These are phyloP conservation scores for Drosophila demipolita DNA, from an alignment of 2,888 invertebrate genomes.

Conservation along the genomic window DNA sequence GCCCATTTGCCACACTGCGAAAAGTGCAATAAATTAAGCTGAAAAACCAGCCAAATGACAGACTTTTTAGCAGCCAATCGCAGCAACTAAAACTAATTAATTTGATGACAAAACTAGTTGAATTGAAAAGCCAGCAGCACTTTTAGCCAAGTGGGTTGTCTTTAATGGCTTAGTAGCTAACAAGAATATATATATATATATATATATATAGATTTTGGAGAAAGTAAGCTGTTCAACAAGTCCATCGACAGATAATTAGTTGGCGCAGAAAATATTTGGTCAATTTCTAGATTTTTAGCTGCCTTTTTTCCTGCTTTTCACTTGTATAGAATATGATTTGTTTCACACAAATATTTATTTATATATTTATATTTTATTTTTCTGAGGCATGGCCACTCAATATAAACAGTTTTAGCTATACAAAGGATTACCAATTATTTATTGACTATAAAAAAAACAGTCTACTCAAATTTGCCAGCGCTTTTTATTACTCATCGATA, in stretches of 20 bases:
- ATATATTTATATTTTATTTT: too few relatives aligned
- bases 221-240: neutral
- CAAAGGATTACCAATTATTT: neutral
- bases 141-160: conserved; percentile 48
- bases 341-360: neutral
- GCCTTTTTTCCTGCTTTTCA: neutral
- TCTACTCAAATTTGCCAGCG: neutral
- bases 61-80: conserved; percentile 34
- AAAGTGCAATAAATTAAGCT: conserved; percentile 73
- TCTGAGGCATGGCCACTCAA: neutral
- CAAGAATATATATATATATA: neutral
- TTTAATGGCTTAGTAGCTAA: conserved; percentile 24
- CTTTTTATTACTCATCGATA: neutral
- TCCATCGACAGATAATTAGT: conserved; percentile 4
- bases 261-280: neutral
- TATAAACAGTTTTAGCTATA: too few relatives aligned
- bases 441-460: neutral
- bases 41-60: conserved; percentile 32
- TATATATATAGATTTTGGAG: neutral
- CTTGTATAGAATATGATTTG: too few relatives aligned
- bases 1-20: conserved; percentile 66
- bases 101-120: conserved; percentile 77
- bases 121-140: conserved; percentile 69
- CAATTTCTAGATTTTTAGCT: neutral
- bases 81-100: conserved; percentile 60